Conservation (phyloP, 2,797 vertebrate species). For the Myotis planiceps region DNA sequence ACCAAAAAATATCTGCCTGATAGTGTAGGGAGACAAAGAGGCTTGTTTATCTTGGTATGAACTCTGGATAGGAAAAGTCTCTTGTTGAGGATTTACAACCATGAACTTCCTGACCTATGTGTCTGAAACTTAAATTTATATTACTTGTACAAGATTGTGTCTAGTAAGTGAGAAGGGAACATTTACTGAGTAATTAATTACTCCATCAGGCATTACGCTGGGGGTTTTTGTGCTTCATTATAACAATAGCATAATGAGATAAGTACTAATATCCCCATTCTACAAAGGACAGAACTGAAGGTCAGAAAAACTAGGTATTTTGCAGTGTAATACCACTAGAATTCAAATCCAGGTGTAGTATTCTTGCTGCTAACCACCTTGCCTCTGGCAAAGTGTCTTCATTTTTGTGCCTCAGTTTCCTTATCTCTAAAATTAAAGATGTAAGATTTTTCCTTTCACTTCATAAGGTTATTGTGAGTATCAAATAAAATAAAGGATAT, state of each 20-base stretch:
- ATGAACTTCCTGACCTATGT: not conserved
- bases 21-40: not conserved
- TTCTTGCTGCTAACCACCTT: not conserved
- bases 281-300: not conserved
- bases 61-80: not conserved
- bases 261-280: not conserved
- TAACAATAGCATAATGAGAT: not conserved
- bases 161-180: not conserved
- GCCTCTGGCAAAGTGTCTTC: not conserved
- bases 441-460: not conserved
- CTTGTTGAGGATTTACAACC: not conserved
- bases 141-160: not conserved
- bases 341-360: not conserved
- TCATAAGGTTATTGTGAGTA: not conserved
- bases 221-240: not conserved
- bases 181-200: not conserved
- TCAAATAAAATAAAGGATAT: not conserved
- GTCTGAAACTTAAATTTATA: not conserved
- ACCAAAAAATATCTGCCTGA: not conserved
- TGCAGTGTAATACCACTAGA: not conserved
- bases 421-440: conserved; percentile 13
- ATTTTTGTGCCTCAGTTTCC: too few species aligned
- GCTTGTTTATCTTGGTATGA: not conserved
- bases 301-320: not conserved
- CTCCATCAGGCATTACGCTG: not conserved